Evolutionary conservation across 2,888 invertebrate species (phyloP), one percentile per base, ranked within the genome.

Genomic region (Nycteola revayana): DNA sequence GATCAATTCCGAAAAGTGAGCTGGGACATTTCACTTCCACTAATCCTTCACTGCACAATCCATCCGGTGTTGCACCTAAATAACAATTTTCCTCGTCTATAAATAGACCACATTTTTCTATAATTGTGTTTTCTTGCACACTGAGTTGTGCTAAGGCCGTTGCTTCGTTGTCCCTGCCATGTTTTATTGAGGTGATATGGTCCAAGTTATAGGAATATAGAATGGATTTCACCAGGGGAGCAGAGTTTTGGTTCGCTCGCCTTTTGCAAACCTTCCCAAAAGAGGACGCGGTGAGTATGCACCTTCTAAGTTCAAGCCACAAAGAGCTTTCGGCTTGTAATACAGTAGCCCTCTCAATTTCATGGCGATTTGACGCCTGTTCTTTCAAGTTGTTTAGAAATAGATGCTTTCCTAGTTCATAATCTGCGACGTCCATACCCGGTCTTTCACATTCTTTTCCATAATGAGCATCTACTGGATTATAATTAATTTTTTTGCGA

Each of bases 331-430:
- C 5, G 25, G 26, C 27, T 24, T 22, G 39, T 33, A 31, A 10
- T 1, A n/a, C n/a, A n/a, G n/a, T n/a, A n/a, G n/a, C n/a, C n/a
- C n/a, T n/a, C n/a, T n/a, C n/a, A n/a, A n/a, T 46, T 20, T 46
- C 40, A 27, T 37, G 35, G 2, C 35, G 37, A 0, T 42, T 42
- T 11, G 9, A 18, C 1, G 34, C 30, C 8, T 35, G 31, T 28
- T 31, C 23, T 35, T 27, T 11, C 11, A 41, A 30, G 22, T 41
- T 38, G 0, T 32, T 20, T 2, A 41, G 8, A 32, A 39, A 39
- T 14, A 39, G 14, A 10, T 20, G n/a, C n/a, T n/a, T n/a, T n/a
- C n/a, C n/a, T n/a, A n/a, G n/a, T n/a, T n/a, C n/a, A n/a, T n/a
- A n/a, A n/a, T n/a, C n/a, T n/a, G n/a, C n/a, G n/a, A n/a, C n/a